These are phyloP conservation scores for Petaurus breviceps DNA, from an alignment of 2,113 vertebrate species.

Conservation along the genomic window DNA sequence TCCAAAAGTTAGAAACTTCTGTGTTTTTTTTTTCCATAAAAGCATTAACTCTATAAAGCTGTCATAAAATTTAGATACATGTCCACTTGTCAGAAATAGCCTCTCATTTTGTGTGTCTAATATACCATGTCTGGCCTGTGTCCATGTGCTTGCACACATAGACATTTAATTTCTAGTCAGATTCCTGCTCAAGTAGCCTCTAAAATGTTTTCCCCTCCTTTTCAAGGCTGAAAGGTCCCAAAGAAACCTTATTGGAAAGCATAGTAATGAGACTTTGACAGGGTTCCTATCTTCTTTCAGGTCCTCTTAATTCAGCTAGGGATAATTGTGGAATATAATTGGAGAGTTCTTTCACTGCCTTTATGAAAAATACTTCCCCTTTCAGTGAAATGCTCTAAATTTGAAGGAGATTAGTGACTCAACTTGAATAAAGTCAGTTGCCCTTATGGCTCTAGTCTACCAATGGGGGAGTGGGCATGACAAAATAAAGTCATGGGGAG, in stretches of 20 bases:
- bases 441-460: not conserved
- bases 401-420: not conserved
- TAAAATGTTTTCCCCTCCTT: not conserved
- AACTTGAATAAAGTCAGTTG: not conserved
- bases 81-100: conserved; percentile 66
- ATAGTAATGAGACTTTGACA: not conserved
- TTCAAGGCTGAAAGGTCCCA: not conserved
- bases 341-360: not conserved
- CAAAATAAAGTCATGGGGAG: not conserved
- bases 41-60: conserved; percentile 44
- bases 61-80: conserved; percentile 59
- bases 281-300: not conserved
- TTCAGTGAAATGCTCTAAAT: not conserved
- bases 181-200: not conserved
- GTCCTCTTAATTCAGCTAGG: not conserved
- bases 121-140: conserved; percentile 64
- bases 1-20: conserved; percentile 30
- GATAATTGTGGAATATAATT: not conserved
- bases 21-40: not conserved
- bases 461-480: not conserved
- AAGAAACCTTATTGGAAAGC: not conserved
- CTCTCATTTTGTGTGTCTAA: not conserved
- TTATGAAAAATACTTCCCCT: not conserved
- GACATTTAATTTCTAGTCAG: not conserved
- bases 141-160: conserved; percentile 1